phyloP scores from a whole-genome alignment of 2,888 invertebrate genomes.

The Cryptus viduatorius region DNA sequence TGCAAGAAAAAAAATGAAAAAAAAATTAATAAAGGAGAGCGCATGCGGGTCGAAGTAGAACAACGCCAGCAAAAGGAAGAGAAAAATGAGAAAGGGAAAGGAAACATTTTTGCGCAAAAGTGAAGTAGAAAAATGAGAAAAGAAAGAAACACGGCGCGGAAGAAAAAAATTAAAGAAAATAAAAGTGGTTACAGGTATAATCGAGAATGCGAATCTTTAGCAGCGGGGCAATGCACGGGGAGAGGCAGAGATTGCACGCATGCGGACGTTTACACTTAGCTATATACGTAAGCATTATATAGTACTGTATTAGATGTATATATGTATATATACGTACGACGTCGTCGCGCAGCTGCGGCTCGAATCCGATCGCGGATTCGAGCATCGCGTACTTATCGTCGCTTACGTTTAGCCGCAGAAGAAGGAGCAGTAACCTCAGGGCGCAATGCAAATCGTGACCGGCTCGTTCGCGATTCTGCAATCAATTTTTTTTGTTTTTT shows the following conservation, averaged over 20 bases:
- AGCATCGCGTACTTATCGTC: slow-evolving; percentile 78
- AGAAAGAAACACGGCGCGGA: slow-evolving; percentile 30
- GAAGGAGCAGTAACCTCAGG: slow-evolving; percentile 76
- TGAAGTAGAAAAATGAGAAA: slow-evolving; percentile 27
- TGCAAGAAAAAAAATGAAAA: background rate
- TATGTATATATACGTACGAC: slow-evolving; percentile 74
- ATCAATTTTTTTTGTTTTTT: slow-evolving; percentile 14
- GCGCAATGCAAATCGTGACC: slow-evolving; percentile 76
- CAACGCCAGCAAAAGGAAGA: slow-evolving; percentile 24
- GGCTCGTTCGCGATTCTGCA: slow-evolving; percentile 78
- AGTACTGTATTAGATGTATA: slow-evolving; percentile 5
- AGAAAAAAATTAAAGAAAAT: slow-evolving; percentile 35
- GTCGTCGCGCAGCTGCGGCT: slow-evolving; percentile 77
- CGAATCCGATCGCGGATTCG: slow-evolving; percentile 80
- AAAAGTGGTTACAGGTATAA: slow-evolving; percentile 49
- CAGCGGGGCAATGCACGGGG: slow-evolving; percentile 46
- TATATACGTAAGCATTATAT: slow-evolving; percentile 36
- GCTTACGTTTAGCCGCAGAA: slow-evolving; percentile 75
- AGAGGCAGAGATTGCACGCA: slow-evolving; percentile 40
- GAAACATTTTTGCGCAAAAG: slow-evolving; percentile 17
- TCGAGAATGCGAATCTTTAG: slow-evolving; percentile 70
- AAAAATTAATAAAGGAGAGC: background rate
- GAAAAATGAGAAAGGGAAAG: slow-evolving; percentile 1
- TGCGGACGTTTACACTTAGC: slow-evolving; percentile 39
- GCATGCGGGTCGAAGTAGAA: background rate